A percentile compares a stretch with the other conserved stretches of the same genome.
Conservation (phyloP, 2,797 vertebrate genomes). For the Phrynocephalus forsythii region DNA sequence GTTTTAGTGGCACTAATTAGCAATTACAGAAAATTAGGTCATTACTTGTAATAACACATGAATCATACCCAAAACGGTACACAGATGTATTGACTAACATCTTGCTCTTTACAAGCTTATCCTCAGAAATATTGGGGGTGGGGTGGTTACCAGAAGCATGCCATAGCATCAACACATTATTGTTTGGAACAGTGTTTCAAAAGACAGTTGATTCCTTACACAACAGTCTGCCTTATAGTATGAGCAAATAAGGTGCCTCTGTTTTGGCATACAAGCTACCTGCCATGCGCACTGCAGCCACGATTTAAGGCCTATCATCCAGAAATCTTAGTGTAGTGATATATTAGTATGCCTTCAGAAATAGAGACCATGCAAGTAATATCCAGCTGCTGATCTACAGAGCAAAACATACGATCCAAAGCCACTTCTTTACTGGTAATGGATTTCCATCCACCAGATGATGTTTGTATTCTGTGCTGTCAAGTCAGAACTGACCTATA, state of each 20-base stretch:
- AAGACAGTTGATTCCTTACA: background rate
- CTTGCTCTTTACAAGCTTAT: background rate
- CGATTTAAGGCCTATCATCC: background rate
- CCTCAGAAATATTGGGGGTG: background rate
- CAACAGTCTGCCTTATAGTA: background rate
- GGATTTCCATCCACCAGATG: background rate
- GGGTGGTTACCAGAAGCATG: background rate
- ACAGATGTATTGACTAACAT: background rate
- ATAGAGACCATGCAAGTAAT: background rate
- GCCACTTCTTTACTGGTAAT: background rate
- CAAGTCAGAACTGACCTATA: too few relatives aligned
- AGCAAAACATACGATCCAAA: background rate
- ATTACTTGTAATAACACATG: slow-evolving; percentile 30
- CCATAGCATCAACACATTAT: background rate
- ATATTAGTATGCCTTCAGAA: background rate
- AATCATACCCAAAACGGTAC: slow-evolving; percentile 8
- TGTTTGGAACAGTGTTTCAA: background rate
- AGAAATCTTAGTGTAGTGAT: background rate
- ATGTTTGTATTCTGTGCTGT: too few relatives aligned
- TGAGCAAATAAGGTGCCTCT: background rate
- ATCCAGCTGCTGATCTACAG: background rate
- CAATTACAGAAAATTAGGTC: slow-evolving; percentile 10
- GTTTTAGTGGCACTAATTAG: slow-evolving; percentile 55
- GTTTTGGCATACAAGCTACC: background rate
- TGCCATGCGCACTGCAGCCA: background rate